These are phyloP conservation scores for Rhinoderma darwinii DNA, from an alignment of 2,113 vertebrate species.

Conservation along the genomic window DNA sequence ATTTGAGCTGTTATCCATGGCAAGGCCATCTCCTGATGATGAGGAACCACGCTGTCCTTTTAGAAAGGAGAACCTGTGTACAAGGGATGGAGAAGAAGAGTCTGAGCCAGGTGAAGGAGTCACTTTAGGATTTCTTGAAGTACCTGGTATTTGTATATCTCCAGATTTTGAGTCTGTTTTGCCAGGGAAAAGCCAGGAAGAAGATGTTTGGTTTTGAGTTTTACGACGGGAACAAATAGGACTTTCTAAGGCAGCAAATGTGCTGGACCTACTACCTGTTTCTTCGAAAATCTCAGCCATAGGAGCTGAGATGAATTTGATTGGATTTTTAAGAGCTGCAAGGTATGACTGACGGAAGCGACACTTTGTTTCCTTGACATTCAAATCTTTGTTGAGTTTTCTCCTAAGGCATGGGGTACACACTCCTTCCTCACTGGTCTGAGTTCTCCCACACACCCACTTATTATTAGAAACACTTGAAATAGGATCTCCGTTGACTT, in stretches of 20 bases:
- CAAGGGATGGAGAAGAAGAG: constrained; percentile 55
- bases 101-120: neutral
- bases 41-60: constrained; percentile 70
- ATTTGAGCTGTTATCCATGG: constrained; percentile 68
- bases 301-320: constrained; percentile 66
- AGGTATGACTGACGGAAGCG: constrained; percentile 79
- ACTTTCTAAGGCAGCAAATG: neutral
- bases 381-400: constrained; percentile 67
- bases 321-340: constrained; percentile 73
- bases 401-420: constrained; percentile 73
- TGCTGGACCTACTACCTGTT: constrained; percentile 25
- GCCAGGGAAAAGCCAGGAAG: constrained; percentile 33
- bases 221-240: neutral
- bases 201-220: constrained; percentile 23
- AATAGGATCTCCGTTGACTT: constrained; percentile 22
- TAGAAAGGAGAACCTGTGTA: constrained; percentile 77
- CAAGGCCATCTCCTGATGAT: constrained; percentile 53
- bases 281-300: constrained; percentile 75
- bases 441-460: constrained; percentile 63
- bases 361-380: constrained; percentile 68
- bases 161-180: neutral
- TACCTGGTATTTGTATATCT: constrained; percentile 37
- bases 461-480: fast-evolving
- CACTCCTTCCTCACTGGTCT: constrained; percentile 73
- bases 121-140: neutral